phyloP scores from a whole-genome alignment of 2,888 invertebrate species.

The Lycocerus yunnanus region DNA sequence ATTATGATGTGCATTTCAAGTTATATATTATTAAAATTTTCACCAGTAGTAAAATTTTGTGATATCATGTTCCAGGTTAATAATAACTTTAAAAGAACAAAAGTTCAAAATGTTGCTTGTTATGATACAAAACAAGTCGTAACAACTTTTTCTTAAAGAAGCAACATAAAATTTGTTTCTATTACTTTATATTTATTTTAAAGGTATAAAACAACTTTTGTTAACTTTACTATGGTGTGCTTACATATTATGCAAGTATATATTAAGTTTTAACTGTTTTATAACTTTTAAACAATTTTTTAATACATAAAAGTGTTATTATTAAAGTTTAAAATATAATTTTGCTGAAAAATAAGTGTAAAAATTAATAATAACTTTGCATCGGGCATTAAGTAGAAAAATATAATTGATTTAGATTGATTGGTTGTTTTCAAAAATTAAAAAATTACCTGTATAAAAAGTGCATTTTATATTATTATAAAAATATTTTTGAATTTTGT shows the following conservation, averaged over 20 bases:
- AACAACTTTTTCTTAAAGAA: background rate
- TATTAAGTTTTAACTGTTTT: background rate
- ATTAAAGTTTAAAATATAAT: background rate
- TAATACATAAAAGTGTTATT: background rate
- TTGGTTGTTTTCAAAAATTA: too few species aligned
- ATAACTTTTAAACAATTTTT: background rate
- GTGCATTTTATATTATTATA: background rate
- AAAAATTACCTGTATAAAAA: background rate
- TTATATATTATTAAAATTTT: background rate
- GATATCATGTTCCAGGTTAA: background rate
- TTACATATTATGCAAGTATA: background rate
- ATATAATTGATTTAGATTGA: too few species aligned
- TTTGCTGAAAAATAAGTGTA: background rate
- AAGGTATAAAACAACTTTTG: background rate
- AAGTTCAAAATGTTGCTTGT: background rate
- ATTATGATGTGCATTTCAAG: background rate
- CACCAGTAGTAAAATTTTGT: background rate
- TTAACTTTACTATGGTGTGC: background rate
- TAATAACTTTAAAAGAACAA: background rate
- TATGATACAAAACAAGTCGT: background rate
- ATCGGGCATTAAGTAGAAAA: too few species aligned
- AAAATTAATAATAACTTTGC: too few species aligned
- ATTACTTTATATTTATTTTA: background rate
- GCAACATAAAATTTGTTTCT: background rate
- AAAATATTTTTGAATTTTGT: background rate